A percentile compares a stretch with the other conserved stretches of the same genome.
phyloP scores from a whole-genome alignment of 2,113 vertebrate species.

The Cyprinodon brontotheroides region DNA sequence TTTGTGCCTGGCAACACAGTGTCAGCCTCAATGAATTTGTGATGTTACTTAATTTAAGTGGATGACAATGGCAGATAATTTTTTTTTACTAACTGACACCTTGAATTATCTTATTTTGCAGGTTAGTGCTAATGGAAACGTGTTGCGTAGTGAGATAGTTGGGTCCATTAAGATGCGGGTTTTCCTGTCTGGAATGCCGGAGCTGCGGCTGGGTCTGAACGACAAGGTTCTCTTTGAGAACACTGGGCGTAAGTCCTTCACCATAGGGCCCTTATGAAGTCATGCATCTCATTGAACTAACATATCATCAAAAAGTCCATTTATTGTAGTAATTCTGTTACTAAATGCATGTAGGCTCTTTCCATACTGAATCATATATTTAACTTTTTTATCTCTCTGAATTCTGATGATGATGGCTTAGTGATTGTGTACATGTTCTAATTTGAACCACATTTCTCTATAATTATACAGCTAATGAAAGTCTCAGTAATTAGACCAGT shows the following conservation, averaged over 20 bases:
- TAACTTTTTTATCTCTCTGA: not conserved
- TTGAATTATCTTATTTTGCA: conserved; percentile 49
- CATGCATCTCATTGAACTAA: not conserved
- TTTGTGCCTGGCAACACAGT: conserved; percentile 35
- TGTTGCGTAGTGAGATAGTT: conserved; percentile 95
- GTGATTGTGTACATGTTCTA: not conserved
- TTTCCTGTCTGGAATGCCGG: conserved; percentile 97
- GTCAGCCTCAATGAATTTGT: not conserved
- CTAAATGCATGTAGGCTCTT: not conserved
- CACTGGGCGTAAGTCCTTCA: conserved; percentile 91
- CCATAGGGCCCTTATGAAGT: not conserved
- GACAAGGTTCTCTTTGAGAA: conserved; percentile 99
- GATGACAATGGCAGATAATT: not conserved
- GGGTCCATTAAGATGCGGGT: conserved; percentile 99
- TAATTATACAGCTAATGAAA: no score
- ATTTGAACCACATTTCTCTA: no score
- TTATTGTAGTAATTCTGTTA: not conserved
- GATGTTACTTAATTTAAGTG: not conserved
- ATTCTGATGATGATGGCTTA: not conserved
- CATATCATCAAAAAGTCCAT: not conserved
- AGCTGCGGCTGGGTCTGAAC: conserved; percentile 93
- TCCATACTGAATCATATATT: not conserved
- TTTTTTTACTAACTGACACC: not conserved
- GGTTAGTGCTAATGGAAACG: conserved; percentile 98
- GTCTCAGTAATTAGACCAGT: no score